Evolutionary conservation across 2,113 vertebrate species (phyloP), one percentile per base, ranked within the genome.

Genomic region (Hoplias malabaricus): DNA sequence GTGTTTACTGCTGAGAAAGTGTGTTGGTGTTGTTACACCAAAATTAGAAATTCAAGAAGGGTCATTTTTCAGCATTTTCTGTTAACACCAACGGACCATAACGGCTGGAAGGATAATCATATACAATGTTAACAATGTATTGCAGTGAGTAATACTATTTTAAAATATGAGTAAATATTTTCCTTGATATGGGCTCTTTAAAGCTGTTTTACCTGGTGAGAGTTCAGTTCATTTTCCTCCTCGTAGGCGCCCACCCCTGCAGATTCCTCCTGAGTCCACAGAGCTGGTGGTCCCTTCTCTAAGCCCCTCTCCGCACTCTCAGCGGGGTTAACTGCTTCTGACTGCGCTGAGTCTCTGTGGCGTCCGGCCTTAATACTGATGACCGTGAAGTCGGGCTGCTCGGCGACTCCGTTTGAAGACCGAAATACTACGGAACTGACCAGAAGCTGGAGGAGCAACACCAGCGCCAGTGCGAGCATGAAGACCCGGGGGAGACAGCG

Each of bases 211-310:
- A 93, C 92, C 90, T 89, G 84, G 25, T 36, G 83, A 40, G 80
- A 62, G 56, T 77, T 81, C 34, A 84, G 71, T 83, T 92, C 88
- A 54, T 89, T 92, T 79, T 92, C 90, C 36, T 92, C 90, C 43
- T 89, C 86, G 57, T 87, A 90, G 5, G 77, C 82, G 23, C 78
- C 53, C 19, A 46, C 63, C 31, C 56, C 70, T 69, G 61, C 80
- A 27, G 76, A 80, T 31, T 46, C 59, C 25, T 75, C 87, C 25
- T 73, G 57, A 42, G 62, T 54, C 84, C 68, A 81, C n/a, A 80
- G 59, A 73, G n/a, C 69, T 23, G 38, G n/a, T 13, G 61, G 36
- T 23, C 80, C 13, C 70, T 33, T 82, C 25, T 74, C 75, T n/a
- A 42, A 40, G 33, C 34, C 69, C 42, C 67, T 4, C 31, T 57